Conservation (phyloP, 1,140 invertebrate species). For the Papilio aristodemus region DNA sequence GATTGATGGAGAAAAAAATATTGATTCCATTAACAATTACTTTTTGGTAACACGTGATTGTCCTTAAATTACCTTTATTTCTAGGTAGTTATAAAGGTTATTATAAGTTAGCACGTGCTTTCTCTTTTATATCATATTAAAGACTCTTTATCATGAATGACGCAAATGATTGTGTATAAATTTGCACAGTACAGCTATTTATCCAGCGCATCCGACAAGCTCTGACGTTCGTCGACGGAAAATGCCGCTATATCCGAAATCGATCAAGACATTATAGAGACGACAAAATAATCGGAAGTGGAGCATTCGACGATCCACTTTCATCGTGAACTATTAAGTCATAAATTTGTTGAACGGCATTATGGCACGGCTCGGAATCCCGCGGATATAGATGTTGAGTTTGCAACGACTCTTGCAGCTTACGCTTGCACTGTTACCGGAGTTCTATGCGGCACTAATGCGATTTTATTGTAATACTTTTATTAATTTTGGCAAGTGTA, state of each 20-base stretch:
- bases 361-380: conserved; percentile 45
- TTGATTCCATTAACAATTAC: too few species aligned
- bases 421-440: conserved; percentile 6
- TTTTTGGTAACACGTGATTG: too few species aligned
- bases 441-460: not conserved
- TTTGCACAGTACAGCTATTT: conserved; percentile 16
- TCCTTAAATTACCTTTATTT: too few species aligned
- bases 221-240: conserved; percentile 14
- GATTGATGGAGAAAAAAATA: too few species aligned
- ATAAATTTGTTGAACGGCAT: conserved; percentile 53
- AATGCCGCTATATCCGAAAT: conserved; percentile 32
- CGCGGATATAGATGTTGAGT: conserved; percentile 13
- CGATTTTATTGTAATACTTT: conserved; percentile 8
- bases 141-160: not conserved
- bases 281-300: conserved; percentile 36
- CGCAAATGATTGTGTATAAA: conserved; percentile 23
- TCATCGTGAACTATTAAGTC: conserved; percentile 48
- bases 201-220: conserved; percentile 20
- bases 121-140: not conserved
- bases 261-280: conserved; percentile 34
- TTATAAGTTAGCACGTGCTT: too few species aligned
- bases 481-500: not conserved
- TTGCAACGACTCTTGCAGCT: conserved; percentile 27
- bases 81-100: too few species aligned
- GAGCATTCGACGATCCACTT: conserved; percentile 41